Base-by-base conservation (phyloP, 1,140 invertebrate species). In the Portunus trituberculatus region DNA sequence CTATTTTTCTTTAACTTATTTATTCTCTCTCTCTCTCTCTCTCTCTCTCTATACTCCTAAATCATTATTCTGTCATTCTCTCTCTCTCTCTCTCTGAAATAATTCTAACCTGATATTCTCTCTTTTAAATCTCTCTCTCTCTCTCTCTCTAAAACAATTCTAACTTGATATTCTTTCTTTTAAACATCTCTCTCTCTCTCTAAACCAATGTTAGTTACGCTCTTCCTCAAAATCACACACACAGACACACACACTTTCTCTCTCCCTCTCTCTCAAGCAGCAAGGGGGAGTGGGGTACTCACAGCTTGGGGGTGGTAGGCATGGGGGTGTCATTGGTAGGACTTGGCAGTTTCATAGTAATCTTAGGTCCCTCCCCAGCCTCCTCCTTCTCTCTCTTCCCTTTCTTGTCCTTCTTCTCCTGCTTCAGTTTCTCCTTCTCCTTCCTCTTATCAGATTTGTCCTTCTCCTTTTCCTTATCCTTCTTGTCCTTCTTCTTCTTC, bases 401-500 rank as follows among this genome's bases (percentile, higher is more conserved):
- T 20, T 95, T 87, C 84, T 95, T 92, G 59, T 87, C 86, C 48
- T 95, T 87, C 83, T 92, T 93, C 82, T 96, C 92, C 84, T 95
- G 84, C 92, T 95, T 93, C 76, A 93, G 92, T 67, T 96, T 95
- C 25, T 96, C 88, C 59, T 96, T 96, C 32, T 96, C 93, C 25
- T 95, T 95, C 39, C 90, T 94, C 31, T 96, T 94, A 67, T 97
- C 98, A 97, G 97, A 98, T 97, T 97, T 97, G 92, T 97, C 97
- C 93, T 97, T 97, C 95, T 97, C 97, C 97, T 97, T 97, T 96
- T 96, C 96, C 97, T 97, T 98, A 97, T 96, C 97, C 97, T 92
- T 88, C 14, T 95, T 67, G 16, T 94, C 59, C 39, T 94, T 90
- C 31, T 94, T 67, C 76, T 93, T 87, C 29, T 94, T 94, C 6